phyloP scores from a whole-genome alignment of 2,113 vertebrate genomes.

The Dunckerocampus dactyliophorus region DNA sequence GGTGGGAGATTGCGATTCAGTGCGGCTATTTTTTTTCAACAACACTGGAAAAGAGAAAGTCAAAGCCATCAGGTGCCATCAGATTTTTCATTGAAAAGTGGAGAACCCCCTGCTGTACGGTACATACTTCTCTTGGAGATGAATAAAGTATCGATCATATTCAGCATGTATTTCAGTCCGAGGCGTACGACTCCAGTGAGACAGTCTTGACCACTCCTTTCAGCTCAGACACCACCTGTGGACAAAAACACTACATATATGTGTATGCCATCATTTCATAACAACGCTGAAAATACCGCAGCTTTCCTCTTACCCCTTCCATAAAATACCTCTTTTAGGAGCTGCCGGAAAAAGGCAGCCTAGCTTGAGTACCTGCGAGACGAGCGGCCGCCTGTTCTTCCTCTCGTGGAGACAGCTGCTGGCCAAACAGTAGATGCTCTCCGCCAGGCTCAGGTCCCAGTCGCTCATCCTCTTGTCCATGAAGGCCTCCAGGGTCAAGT shows the following conservation, averaged over 20 bases:
- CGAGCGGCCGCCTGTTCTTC: conserved; percentile 82
- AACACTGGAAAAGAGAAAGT: no score
- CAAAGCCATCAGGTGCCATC: no score
- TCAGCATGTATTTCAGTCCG: background rate
- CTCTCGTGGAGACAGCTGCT: conserved; percentile 83
- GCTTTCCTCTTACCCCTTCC: no score
- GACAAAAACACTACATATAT: conserved; percentile 9
- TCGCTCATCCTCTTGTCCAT: conserved; percentile 83
- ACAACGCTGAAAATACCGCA: no score
- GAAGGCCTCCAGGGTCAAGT: conserved; percentile 83
- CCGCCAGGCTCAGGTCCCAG: conserved; percentile 68
- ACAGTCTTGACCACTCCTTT: conserved; percentile 48
- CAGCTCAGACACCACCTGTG: conserved; percentile 61
- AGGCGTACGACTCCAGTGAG: conserved; percentile 15
- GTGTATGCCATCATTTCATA: background rate
- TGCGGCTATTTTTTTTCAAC: no score
- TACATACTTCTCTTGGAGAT: no score
- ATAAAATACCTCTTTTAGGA: no score
- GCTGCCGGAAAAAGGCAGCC: background rate
- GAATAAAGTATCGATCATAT: background rate
- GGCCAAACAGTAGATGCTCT: conserved; percentile 80
- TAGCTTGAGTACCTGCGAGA: conserved; percentile 73
- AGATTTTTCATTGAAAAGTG: no score
- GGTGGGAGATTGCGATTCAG: no score
- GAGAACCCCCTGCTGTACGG: no score